Evolutionary conservation across 2,113 vertebrate genomes (phyloP), one percentile per base, ranked within the genome.

Genomic region (Odobenus rosmarus): DNA sequence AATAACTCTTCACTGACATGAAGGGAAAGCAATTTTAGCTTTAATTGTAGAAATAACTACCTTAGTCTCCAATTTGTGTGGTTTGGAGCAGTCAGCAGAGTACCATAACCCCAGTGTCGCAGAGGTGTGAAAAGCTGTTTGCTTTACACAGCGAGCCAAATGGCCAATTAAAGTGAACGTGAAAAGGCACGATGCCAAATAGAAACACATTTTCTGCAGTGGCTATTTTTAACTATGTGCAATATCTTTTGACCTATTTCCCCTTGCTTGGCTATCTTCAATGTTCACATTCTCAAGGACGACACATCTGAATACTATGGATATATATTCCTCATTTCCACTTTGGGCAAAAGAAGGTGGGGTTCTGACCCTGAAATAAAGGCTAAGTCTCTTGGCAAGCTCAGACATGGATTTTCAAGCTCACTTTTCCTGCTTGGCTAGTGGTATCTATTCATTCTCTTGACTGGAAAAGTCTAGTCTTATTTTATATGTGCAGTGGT

Each of bases 181-280:
- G 39, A 64, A 80, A 71, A 90, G 72, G 71, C 81, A 33, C 5
- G 7, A 5, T 15, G 92, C 59, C 96, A 95, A 94, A 95, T 8
- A 39, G 21, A 81, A 81, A 89, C 5, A 16, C 39, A 53, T 90
- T 91, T 95, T 93, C 76, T 67, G 18, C 10, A 19, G 61, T 39
- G 51, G 31, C 46, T 98, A 96, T 96, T 96, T 96, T 97, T 98
- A 95, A 92, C 82, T 72, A 21, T 46, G 59, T 62, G 36, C 64
- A 62, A 7, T 96, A 87, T 93, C 77, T 96, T 96, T 97, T 97
- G 95, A 96, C 96, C 90, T 90, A 88, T 90, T 97, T 94, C 84
- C 53, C 46, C 42, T 81, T 61, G 67, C 49, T 95, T n/a, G 28
- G 13, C 64, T 94, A 74, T 93, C 51, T 93, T 82, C 79, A 92